A percentile compares a stretch with the other conserved stretches of the same genome.
These are phyloP conservation scores for Acanthurus lineatus DNA, from an alignment of 2,797 vertebrate genomes.

Conservation along the genomic window DNA sequence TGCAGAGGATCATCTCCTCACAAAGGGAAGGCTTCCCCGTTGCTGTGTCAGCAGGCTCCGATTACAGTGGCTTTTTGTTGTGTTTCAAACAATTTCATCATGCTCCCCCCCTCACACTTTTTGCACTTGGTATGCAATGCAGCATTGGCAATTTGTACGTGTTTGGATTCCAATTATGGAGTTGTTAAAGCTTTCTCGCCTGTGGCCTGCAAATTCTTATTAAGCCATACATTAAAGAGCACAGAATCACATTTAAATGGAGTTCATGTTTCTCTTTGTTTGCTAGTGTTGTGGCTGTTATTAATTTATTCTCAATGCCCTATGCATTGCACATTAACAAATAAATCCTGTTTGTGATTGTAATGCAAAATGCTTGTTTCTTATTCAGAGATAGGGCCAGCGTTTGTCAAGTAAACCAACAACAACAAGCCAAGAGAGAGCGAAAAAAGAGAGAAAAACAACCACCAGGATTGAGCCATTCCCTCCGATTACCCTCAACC, in stretches of 20 bases:
- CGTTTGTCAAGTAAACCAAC: constrained; percentile 77
- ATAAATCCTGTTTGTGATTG: constrained; percentile 81
- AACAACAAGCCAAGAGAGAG: constrained; percentile 69
- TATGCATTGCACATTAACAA: constrained; percentile 81
- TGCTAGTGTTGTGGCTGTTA: constrained; percentile 76
- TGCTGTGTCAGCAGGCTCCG: constrained; percentile 85
- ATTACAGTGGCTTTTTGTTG: constrained; percentile 84
- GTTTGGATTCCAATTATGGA: constrained; percentile 89
- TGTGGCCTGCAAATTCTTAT: constrained; percentile 85
- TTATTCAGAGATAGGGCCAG: constrained; percentile 72
- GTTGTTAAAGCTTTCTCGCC: constrained; percentile 85
- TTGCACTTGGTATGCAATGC: constrained; percentile 84
- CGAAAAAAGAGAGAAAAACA: constrained; percentile 55
- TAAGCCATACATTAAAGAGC: constrained; percentile 87
- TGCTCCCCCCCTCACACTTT: constrained; percentile 68
- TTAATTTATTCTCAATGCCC: constrained; percentile 83
- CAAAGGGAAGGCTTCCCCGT: constrained; percentile 74
- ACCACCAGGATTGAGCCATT: constrained; percentile 59
- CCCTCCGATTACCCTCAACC: constrained; percentile 52
- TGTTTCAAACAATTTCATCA: constrained; percentile 90
- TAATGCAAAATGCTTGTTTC: constrained; percentile 80
- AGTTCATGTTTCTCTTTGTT: constrained; percentile 85
- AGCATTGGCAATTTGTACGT: constrained; percentile 86
- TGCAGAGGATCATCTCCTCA: constrained; percentile 81
- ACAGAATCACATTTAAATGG: constrained; percentile 84